Conservation (phyloP, 2,888 invertebrate species). For the Sceliomorpha sp. region DNA sequence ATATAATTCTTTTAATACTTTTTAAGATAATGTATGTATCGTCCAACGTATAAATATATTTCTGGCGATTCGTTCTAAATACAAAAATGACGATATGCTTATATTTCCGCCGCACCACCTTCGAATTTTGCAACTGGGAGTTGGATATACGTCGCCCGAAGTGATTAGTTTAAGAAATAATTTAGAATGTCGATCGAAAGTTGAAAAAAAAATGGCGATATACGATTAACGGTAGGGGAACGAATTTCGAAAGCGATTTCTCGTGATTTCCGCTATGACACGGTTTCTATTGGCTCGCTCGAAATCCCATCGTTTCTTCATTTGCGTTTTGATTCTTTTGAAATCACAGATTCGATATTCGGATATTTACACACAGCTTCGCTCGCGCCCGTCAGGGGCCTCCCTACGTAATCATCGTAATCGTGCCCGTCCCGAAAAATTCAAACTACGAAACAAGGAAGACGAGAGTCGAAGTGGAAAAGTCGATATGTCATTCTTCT, state of each 20-base stretch:
- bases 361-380: conserved; percentile 4
- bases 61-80: conserved; percentile 60
- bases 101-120: conserved; percentile 54
- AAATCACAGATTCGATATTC: neutral
- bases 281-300: too few relatives aligned
- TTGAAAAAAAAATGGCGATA: conserved; percentile 23
- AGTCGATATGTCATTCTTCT: too few relatives aligned
- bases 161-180: conserved; percentile 36
- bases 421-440: too few relatives aligned
- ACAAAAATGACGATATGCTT: conserved; percentile 74
- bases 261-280: too few relatives aligned
- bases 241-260: conserved; percentile 42
- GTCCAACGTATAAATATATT: conserved; percentile 72
- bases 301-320: too few relatives aligned
- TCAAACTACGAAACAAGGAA: too few relatives aligned
- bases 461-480: too few relatives aligned
- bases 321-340: neutral
- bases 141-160: conserved; percentile 29
- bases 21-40: conserved; percentile 41
- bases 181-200: conserved; percentile 28
- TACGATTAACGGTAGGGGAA: conserved; percentile 12
- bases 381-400: too few relatives aligned
- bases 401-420: too few relatives aligned
- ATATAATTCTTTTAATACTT: conserved; percentile 46
- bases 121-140: conserved; percentile 28